Percentiles rank a stretch among this genome's conserved stretches.
These are phyloP conservation scores for Molossus alvarezi DNA, from an alignment of 2,797 vertebrate genomes.

Conservation along the genomic window DNA sequence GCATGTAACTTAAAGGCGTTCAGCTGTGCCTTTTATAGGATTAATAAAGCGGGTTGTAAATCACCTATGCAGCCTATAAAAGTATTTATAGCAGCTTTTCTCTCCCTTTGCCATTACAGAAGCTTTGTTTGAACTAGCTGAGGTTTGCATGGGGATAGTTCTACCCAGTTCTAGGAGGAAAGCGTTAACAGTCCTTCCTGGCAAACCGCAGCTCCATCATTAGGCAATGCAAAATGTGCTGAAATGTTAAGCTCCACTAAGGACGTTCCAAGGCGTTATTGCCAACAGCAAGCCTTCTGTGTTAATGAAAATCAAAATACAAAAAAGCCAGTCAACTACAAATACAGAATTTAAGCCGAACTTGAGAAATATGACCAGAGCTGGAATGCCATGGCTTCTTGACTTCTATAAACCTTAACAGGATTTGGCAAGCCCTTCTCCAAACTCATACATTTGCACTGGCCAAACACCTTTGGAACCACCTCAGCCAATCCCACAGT, in stretches of 20 bases:
- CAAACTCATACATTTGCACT: constrained; percentile 76
- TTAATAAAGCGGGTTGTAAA: constrained; percentile 90
- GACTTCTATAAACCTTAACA: constrained; percentile 85
- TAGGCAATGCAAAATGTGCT: constrained; percentile 77
- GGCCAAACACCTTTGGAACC: constrained; percentile 82
- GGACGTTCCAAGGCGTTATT: constrained; percentile 79
- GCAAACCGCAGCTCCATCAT: constrained; percentile 69
- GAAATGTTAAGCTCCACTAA: constrained; percentile 82
- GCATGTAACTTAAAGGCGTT: constrained; percentile 91
- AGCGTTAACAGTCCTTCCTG: constrained; percentile 81
- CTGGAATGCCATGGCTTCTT: constrained; percentile 78
- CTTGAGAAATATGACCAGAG: constrained; percentile 84
- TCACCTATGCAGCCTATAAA: constrained; percentile 89
- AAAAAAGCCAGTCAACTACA: constrained; percentile 80
- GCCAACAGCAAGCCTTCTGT: constrained; percentile 83
- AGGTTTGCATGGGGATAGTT: constrained; percentile 81
- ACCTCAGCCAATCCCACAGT: constrained; percentile 68
- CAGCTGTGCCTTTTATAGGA: constrained; percentile 91
- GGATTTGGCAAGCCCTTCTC: constrained; percentile 79
- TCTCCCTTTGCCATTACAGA: constrained; percentile 77
- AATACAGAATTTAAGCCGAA: constrained; percentile 81
- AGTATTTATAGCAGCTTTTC: constrained; percentile 88
- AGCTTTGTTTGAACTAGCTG: constrained; percentile 86
- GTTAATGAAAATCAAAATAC: constrained; percentile 85
- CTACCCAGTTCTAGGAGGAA: constrained; percentile 79